Conservation (phyloP, 2,888 invertebrate genomes). For the Laspeyria flexula region DNA sequence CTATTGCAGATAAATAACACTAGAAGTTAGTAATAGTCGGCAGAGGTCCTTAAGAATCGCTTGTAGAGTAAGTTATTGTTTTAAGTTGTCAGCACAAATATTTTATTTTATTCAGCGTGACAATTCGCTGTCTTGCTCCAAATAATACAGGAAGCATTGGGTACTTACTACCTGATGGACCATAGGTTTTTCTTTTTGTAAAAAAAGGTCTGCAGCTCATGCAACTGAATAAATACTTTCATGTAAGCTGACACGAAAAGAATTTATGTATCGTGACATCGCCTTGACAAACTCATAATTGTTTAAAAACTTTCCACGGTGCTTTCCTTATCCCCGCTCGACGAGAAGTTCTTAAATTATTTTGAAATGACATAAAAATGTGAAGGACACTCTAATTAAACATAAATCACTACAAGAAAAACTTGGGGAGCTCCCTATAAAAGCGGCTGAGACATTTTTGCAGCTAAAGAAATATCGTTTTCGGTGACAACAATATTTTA, state of each 20-base stretch:
- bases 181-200: no score
- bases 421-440: slow-evolving; percentile 59
- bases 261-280: slow-evolving; percentile 47
- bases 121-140: no score
- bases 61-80: no score
- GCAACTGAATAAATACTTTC: slow-evolving; percentile 30
- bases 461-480: slow-evolving; percentile 75
- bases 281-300: slow-evolving; percentile 54
- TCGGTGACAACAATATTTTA: slow-evolving; percentile 76
- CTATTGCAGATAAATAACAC: no score
- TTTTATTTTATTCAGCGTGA: no score
- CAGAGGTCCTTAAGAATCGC: no score
- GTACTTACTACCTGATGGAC: no score
- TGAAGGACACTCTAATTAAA: slow-evolving; percentile 75
- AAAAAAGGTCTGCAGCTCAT: no score
- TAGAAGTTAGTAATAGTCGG: no score
- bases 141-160: no score
- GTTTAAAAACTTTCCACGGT: slow-evolving; percentile 55
- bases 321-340: slow-evolving; percentile 43
- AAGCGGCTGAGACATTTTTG: slow-evolving; percentile 71
- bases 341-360: slow-evolving; percentile 64
- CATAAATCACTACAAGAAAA: slow-evolving; percentile 77
- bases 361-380: slow-evolving; percentile 66
- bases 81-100: no score
- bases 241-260: slow-evolving; percentile 29